These are phyloP conservation scores for Acholoe squamosa DNA, from an alignment of 2,888 invertebrate species.

Conservation along the genomic window DNA sequence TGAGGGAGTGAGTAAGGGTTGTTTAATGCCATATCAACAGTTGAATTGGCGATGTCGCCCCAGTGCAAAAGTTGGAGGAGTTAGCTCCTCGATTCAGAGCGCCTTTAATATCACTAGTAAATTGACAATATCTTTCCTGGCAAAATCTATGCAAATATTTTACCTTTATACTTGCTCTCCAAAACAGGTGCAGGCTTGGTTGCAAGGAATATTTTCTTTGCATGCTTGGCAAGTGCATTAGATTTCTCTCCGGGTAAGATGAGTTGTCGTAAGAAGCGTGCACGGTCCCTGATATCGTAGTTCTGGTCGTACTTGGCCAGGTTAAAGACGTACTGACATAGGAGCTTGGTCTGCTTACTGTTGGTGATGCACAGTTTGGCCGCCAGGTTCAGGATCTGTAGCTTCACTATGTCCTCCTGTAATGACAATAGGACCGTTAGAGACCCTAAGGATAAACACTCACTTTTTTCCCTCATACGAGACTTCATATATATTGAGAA, in stretches of 20 bases:
- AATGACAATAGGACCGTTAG: not conserved
- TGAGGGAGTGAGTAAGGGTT: no score
- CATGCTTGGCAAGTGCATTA: slow-evolving; percentile 86
- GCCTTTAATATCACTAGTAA: not conserved
- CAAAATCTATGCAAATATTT: not conserved
- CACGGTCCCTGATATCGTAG: slow-evolving; percentile 98
- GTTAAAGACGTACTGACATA: slow-evolving; percentile 96
- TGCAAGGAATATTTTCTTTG: slow-evolving; percentile 93
- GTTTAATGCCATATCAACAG: no score
- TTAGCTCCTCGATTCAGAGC: no score
- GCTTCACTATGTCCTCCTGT: slow-evolving; percentile 96
- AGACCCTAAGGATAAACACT: no score
- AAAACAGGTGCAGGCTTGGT: slow-evolving; percentile 96
- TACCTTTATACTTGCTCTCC: slow-evolving; percentile 87
- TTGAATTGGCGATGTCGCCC: no score
- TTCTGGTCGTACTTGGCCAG: slow-evolving; percentile 98
- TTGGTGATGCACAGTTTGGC: slow-evolving; percentile 96
- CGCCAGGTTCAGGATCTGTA: slow-evolving; percentile 96
- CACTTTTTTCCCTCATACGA: no score
- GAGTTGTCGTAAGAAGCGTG: slow-evolving; percentile 93
- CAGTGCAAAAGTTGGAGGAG: no score
- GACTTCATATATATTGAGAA: no score
- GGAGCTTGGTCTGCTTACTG: slow-evolving; percentile 91
- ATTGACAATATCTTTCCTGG: not conserved
- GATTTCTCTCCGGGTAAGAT: slow-evolving; percentile 87